Base-by-base conservation (phyloP, 2,113 vertebrate species). In the Scytalopus superciliaris region DNA sequence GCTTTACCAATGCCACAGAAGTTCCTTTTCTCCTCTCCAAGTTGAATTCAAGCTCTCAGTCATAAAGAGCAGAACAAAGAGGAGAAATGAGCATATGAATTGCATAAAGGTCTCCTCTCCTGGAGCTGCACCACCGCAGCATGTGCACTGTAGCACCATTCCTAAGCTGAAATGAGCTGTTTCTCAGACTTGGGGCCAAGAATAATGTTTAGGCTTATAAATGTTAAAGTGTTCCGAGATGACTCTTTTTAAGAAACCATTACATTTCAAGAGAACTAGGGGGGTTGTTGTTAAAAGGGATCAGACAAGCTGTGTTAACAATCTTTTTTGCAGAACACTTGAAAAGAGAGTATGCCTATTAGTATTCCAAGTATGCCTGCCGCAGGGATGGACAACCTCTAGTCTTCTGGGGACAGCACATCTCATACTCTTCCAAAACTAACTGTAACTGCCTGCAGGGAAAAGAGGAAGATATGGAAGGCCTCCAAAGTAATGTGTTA, bases 181-280 rank as follows among this genome's bases (percentile, higher is more conserved):
- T 89, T 68, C 79, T 91, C 57, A 72, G 81, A 72, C 49, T n/a
- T 18, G 6, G 19, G 78, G 67, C 89, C 88, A 92, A 95, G 78
- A 95, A 84, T 39, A 89, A 89, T 31, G 59, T 79, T 91, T 63
- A 60, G 86, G 89, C 28, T 76, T 77, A 89, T 80, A 87, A 90
- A 87, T 67, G 55, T 56, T 89, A 76, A 70, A 96, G 67, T 62
- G 78, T 80, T 85, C 90, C 2, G 4, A 85, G 81, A 73, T 39
- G 24, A 42, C 50, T 89, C 52, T 62, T 96, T 93, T 85, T 62
- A 95, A 93, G 75, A 88, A 93, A 62, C 55, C 37, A 55, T 56
- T 87, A 78, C 17, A 49, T 85, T 73, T 78, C 81, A 87, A 75
- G 56, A 87, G 40, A 62, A 75, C 73, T 37, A 27, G 15, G 19